Base-by-base conservation (phyloP, 2,888 invertebrate genomes). In the Brenthis hecate region DNA sequence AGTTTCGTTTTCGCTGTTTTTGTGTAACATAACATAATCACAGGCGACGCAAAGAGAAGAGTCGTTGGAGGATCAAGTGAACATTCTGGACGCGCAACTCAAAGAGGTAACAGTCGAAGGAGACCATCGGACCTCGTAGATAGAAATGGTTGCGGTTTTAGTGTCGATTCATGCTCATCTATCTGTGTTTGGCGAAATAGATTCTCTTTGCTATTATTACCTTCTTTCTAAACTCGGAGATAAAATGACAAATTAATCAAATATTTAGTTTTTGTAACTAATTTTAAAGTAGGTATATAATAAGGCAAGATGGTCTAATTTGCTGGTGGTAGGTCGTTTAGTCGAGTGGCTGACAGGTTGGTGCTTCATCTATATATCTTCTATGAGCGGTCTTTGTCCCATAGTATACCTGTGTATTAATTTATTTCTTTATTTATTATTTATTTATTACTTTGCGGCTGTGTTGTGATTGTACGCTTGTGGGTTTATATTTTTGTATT, bases 41-140 rank as follows among this genome's bases (percentile, higher is more conserved):
- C 94, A 98, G 98, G 98, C 98, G 84, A 97, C 98, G 86, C 96
- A 98, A 94, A 97, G 98, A 93, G 98, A 99, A 94, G 98, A 98
- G 93, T 96, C 96, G 80, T 98, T 96, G 94, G 97, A 97, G 90
- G 95, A 95, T 89, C 97, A 97, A 94, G 96, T 98, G 86, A 97
- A 98, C 95, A 94, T 96, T 85, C 95, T 98, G 94, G 96, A 96
- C 92, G 95, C 96, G 91, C 96, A 97, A 92, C 95, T 98, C 82
- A 97, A 96, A 96, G 98, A 98, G 98, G 98, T 98, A 96, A 77
- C 76, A 53, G 68, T 76, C 79, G 78, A 72, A 79, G 80, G 81
- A 79, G 36, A 23, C 62, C 19, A 62, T 36, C 36, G 81, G 78
- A 72, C 76, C 73, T 75, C 77, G 87, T 89, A 89, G 88, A 85